A percentile compares a stretch with the other conserved stretches of the same genome.
These are phyloP conservation scores for Catharus bicknelli DNA, from an alignment of 2,113 vertebrate genomes.

Conservation along the genomic window DNA sequence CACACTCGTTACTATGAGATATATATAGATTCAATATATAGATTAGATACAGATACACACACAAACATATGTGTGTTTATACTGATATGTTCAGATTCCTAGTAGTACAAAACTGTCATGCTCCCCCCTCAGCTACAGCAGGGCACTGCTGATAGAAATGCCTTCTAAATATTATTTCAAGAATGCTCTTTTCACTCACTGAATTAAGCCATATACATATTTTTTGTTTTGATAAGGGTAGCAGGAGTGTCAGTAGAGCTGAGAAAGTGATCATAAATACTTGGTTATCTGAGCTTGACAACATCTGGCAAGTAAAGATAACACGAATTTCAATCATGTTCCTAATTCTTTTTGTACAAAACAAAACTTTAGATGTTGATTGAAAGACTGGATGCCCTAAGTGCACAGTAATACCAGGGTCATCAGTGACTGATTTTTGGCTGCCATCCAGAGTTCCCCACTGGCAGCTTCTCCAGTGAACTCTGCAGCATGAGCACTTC, in stretches of 20 bases:
- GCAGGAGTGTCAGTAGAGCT: not conserved
- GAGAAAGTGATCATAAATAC: not conserved
- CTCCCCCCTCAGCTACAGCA: not conserved
- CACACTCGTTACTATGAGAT: not conserved
- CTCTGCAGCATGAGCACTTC: not conserved
- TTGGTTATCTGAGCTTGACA: not conserved
- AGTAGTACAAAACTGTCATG: not conserved
- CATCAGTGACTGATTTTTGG: not conserved
- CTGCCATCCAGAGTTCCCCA: not conserved
- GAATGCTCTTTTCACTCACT: not conserved
- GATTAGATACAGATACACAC: not conserved
- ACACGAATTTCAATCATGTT: fast-evolving
- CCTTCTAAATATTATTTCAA: not conserved
- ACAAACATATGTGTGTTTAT: not conserved
- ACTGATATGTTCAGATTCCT: not conserved
- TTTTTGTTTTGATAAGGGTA: not conserved
- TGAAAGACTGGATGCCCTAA: not conserved
- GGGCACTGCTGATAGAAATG: not conserved
- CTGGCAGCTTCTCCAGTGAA: not conserved
- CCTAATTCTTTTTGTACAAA: not conserved
- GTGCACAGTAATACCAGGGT: not conserved
- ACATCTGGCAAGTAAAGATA: not conserved
- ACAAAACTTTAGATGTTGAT: not conserved
- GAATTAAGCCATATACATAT: not conserved
- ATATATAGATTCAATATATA: not conserved